Evolutionary conservation across 2,113 vertebrate species (phyloP).

Genomic region (Muntiacus reevesi): DNA sequence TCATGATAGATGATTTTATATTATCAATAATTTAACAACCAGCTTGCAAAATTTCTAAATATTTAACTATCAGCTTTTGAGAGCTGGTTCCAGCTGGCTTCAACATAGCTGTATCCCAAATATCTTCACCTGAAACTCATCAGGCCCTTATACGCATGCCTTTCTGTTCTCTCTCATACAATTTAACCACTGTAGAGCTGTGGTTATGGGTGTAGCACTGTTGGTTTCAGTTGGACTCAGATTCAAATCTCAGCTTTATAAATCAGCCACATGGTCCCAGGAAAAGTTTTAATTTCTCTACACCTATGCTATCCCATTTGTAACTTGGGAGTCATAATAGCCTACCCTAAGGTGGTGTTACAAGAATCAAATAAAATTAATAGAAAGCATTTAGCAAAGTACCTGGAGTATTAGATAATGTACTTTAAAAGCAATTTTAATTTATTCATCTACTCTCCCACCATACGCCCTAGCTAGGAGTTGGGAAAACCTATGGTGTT

Average conservation of each 20-base stretch:
- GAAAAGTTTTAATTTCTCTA: background rate
- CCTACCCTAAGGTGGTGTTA: background rate
- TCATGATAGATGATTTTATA: background rate
- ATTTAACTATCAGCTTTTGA: background rate
- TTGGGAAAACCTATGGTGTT: background rate
- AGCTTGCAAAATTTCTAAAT: background rate
- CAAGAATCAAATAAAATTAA: background rate
- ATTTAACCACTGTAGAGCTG: background rate
- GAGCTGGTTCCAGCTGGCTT: background rate
- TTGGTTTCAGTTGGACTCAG: background rate
- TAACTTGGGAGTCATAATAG: background rate
- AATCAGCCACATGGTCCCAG: background rate
- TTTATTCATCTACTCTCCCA: background rate
- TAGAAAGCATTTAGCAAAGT: background rate
- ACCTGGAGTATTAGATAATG: background rate
- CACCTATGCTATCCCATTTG: background rate
- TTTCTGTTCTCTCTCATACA: background rate
- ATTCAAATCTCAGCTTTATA: background rate
- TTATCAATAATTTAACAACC: background rate
- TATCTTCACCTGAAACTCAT: background rate
- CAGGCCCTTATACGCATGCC: background rate
- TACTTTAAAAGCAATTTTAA: background rate
- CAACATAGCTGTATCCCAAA: background rate
- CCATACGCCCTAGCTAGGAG: background rate
- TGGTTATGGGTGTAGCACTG: background rate